Evolutionary conservation across 2,113 vertebrate species (phyloP).

Genomic region (Poecile atricapillus): DNA sequence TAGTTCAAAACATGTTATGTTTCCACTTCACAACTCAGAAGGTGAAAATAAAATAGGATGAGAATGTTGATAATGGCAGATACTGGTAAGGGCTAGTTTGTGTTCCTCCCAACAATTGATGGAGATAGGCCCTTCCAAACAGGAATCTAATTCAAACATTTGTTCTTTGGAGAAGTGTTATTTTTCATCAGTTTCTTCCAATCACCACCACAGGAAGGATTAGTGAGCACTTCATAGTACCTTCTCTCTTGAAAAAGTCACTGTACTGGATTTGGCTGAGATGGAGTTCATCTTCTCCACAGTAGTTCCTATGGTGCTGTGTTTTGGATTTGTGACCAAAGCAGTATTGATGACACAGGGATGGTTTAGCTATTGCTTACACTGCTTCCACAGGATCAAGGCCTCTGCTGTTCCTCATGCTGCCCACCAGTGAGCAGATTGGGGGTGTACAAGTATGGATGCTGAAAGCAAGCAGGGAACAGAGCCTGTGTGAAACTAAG

Average conservation of each 20-base stretch:
- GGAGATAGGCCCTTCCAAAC: background rate
- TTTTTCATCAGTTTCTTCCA: background rate
- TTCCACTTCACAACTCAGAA: background rate
- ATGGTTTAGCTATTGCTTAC: background rate
- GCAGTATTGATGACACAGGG: accelerated
- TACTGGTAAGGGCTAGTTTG: background rate
- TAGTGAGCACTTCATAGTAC: background rate
- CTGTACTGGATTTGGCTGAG: background rate
- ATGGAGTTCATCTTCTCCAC: background rate
- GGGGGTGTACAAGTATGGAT: background rate
- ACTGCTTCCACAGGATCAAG: background rate
- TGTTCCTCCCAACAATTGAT: background rate
- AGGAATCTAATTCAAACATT: background rate
- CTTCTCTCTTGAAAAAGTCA: background rate
- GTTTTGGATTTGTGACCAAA: background rate
- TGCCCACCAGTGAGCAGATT: accelerated
- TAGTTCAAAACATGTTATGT: background rate
- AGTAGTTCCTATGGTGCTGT: background rate
- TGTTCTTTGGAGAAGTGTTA: background rate
- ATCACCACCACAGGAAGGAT: background rate
- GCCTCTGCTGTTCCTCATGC: background rate
- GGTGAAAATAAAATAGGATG: background rate
- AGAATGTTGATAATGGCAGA: background rate
- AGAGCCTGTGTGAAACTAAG: no score
- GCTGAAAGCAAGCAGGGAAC: no score